phyloP scores from a whole-genome alignment of 2,797 vertebrate species.

The Anguilla pacifica region DNA sequence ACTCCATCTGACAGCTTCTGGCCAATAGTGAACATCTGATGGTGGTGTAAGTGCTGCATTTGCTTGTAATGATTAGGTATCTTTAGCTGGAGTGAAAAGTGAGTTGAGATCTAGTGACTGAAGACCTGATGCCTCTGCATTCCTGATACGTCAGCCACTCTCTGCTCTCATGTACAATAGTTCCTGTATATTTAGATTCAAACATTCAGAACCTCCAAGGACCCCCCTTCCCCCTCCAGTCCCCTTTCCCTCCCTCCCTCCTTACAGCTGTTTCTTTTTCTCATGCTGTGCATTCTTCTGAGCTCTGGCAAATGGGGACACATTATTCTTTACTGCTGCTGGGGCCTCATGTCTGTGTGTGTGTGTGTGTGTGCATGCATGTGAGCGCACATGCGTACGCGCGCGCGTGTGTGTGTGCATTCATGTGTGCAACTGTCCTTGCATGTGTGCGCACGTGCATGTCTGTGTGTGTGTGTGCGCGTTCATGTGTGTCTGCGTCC shows the following conservation, averaged over 20 bases:
- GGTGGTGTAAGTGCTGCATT: background rate
- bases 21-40: background rate
- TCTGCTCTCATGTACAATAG: background rate
- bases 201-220: background rate
- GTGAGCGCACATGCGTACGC: background rate
- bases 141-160: background rate
- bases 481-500: too few relatives aligned
- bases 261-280: slow-evolving; percentile 4
- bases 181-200: background rate
- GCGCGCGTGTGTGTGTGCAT: too few relatives aligned
- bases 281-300: background rate
- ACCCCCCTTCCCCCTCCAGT: background rate
- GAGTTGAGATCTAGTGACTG: background rate
- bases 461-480: too few relatives aligned
- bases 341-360: background rate
- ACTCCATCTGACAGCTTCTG: background rate
- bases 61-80: background rate
- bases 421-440: too few relatives aligned
- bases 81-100: background rate
- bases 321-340: background rate
- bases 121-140: background rate
- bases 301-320: background rate
- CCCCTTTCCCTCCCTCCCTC: background rate
- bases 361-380: too few relatives aligned
- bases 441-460: too few relatives aligned